Conservation (phyloP, 2,797 vertebrate species). For the Cirrhinus molitorella region DNA sequence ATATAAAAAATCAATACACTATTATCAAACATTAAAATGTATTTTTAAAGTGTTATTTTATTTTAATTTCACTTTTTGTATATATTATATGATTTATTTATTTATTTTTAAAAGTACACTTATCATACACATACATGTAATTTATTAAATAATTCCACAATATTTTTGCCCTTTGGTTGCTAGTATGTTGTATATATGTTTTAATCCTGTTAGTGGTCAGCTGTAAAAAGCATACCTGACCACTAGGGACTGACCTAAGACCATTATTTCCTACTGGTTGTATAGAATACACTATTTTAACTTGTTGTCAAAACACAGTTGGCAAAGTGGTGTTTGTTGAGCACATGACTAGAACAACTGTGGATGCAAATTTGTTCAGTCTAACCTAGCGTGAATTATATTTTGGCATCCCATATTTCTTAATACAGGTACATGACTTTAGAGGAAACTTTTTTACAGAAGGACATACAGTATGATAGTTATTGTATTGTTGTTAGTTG, state of each 20-base stretch:
- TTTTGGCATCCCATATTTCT: background rate
- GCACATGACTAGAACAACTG: background rate
- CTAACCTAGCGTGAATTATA: background rate
- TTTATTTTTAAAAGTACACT: background rate
- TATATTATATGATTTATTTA: background rate
- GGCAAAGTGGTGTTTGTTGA: background rate
- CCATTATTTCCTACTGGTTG: conserved; percentile 53
- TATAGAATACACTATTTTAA: background rate
- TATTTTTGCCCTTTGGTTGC: background rate
- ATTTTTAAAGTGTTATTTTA: background rate
- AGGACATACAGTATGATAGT: too few relatives aligned
- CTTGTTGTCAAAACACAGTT: conserved; percentile 1
- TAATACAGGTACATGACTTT: background rate
- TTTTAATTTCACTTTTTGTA: background rate
- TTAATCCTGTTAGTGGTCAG: conserved; percentile 34
- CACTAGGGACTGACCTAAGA: conserved; percentile 79
- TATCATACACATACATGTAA: background rate
- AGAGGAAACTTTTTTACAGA: too few relatives aligned
- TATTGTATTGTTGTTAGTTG: background rate
- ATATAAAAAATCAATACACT: too few relatives aligned
- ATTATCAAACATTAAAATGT: background rate
- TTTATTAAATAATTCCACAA: conserved; percentile 22
- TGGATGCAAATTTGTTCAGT: background rate
- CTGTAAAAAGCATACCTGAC: conserved; percentile 69
- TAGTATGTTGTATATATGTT: background rate